A percentile compares a stretch with the other conserved stretches of the same genome.
phyloP scores from a whole-genome alignment of 2,113 vertebrate species.

The Calcarius ornatus region DNA sequence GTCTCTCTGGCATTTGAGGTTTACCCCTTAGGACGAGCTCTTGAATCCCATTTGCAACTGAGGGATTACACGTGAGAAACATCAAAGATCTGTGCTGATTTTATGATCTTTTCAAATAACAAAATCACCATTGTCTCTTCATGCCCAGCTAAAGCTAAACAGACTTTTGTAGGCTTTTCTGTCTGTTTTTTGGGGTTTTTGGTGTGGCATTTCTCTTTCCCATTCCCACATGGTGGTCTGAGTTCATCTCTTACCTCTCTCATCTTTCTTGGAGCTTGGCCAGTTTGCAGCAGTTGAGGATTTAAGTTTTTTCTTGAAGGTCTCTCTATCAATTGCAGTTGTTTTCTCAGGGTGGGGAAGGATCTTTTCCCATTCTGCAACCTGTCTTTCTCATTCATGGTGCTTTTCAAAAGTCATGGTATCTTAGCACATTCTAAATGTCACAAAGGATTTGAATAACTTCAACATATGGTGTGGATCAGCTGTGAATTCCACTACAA shows the following conservation, averaged over 20 bases:
- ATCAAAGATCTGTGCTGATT: neutral
- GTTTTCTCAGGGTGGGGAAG: neutral
- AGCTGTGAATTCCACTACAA: neutral
- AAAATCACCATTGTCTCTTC: neutral
- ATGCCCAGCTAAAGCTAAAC: neutral
- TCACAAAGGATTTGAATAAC: neutral
- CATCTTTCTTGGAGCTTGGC: neutral
- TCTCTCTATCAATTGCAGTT: neutral
- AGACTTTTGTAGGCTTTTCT: neutral
- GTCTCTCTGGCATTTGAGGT: neutral
- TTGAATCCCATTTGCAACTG: neutral
- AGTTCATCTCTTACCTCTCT: neutral
- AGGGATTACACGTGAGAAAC: neutral
- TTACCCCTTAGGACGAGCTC: fast-evolving
- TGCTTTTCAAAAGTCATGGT: neutral
- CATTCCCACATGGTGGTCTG: neutral
- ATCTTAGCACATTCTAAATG: neutral
- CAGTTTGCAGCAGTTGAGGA: neutral
- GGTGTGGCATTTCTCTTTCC: neutral
- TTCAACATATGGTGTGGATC: neutral
- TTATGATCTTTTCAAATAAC: neutral
- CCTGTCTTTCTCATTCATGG: neutral
- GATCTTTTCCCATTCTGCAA: neutral
- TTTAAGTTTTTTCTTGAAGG: neutral
- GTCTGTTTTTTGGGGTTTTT: neutral